Conservation (phyloP, 2,113 vertebrate species). For the Ariopsis seemanni region DNA sequence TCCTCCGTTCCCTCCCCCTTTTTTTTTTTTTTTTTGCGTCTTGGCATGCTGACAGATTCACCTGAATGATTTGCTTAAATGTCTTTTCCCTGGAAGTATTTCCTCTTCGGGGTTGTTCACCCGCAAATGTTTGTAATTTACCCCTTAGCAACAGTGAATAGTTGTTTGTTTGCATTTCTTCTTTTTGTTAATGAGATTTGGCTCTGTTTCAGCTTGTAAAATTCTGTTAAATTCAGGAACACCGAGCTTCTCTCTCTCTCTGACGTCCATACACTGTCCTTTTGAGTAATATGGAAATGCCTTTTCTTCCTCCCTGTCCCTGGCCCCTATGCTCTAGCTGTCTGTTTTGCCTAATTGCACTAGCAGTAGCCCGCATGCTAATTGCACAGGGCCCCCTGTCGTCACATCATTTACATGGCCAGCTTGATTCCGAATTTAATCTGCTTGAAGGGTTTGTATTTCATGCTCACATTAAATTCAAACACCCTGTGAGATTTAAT, state of each 20-base stretch:
- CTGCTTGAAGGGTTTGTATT: conserved; percentile 80
- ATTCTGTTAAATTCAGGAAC: conserved; percentile 32
- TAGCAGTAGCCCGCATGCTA: conserved; percentile 76
- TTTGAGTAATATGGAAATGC: conserved; percentile 72
- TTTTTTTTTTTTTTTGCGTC: conserved; percentile 54
- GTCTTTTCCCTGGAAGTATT: conserved; percentile 53
- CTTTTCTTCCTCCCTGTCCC: conserved; percentile 62
- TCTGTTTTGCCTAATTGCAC: conserved; percentile 79
- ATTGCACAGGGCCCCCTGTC: conserved; percentile 74
- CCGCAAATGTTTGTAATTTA: conserved; percentile 67
- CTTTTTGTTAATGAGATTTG: conserved; percentile 46
- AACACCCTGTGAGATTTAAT: conserved; percentile 72
- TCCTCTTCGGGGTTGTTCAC: conserved; percentile 71
- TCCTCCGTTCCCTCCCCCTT: conserved; percentile 45
- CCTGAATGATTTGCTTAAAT: conserved; percentile 75
- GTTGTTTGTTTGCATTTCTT: conserved; percentile 37
- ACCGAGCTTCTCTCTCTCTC: not conserved
- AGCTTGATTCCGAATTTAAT: conserved; percentile 80
- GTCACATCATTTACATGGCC: conserved; percentile 81
- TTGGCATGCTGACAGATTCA: conserved; percentile 69
- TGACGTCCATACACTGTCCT: conserved; percentile 56
- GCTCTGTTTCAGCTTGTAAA: conserved; percentile 37
- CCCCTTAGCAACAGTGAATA: conserved; percentile 56
- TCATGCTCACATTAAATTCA: conserved; percentile 81
- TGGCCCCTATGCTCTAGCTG: conserved; percentile 67